Base-by-base conservation (phyloP, 2,888 invertebrate species). In the Eurytoma californica region DNA sequence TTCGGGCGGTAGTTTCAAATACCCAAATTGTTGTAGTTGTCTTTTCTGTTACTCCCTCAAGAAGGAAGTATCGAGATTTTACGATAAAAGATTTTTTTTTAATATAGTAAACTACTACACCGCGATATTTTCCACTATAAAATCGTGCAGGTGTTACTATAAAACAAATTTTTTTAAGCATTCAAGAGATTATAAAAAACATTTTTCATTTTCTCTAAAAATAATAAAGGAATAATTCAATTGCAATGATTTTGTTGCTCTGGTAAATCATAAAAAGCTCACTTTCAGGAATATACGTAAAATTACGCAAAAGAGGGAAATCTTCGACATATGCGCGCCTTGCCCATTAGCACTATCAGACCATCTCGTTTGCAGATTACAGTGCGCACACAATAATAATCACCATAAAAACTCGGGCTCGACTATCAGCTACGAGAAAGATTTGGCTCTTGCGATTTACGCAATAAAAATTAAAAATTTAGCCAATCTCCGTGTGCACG, bases 391-490 rank as follows among this genome's bases (percentile, higher is more conserved):
- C 55, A 57, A 67, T 74, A 70, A 77, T 80, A 77, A 77, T 77
- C 57, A 53, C 67, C 72, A 67, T 72, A 67, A 78, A 77, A 80
- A 75, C 39, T 13, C 14, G 60, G 28, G 55, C 63, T 16, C 24
- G 20, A 14, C 28, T 73, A 78, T 78, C 72, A 72, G 69, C 58
- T 70, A 9, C 70, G 72, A 63, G 67, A 39, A 70, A 63, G 76
- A 72, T 80, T 76, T 55, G 72, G 73, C 66, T 24, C 39, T 55
- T n/a, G 49, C 72, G 78, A 73, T 79, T 79, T 76, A 47, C 53
- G 72, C 76, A 60, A 75, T 77, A 72, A 76, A 79, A 81, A 79
- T 81, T 81, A 79, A 81, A 81, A 81, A 79, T 77, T 77, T 67
- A 77, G 13, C 72, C 67, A 72, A 76, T 72, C 73, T 53, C 49